Evolutionary conservation across 2,797 vertebrate genomes (phyloP), one percentile per base, ranked within the genome.

Genomic region (Adelosebastes latens): DNA sequence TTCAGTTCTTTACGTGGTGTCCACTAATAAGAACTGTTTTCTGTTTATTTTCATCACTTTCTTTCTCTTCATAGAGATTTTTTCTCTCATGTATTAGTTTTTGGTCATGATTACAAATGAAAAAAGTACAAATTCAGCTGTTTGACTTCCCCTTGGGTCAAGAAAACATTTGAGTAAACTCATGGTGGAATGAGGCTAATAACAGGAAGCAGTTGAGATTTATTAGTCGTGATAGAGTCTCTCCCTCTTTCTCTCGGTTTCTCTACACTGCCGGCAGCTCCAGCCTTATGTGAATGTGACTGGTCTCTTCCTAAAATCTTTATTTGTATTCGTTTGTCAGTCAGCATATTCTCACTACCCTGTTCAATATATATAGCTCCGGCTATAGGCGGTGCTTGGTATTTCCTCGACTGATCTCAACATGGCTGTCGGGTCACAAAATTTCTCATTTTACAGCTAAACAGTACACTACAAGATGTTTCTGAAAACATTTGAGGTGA

Each of bases 131-230:
- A 66, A n/a, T 8, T 72, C 12, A 31, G 18, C 34, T 58, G 25
- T 24, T 27, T 62, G 27, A 60, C 55, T 65, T 53, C 59, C 58
- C 29, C 11, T 5, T 10, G 7, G 6, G 55, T 58, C 14, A 72
- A 71, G 20, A 82, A 29, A 75, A 60, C 5, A 72, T 65, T 24
- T 58, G 7, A 12, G 52, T 61, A 31, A 81, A 62, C 20, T 24
- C n/a, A 42, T 31, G 14, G 29, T 78, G 53, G 29, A 80, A 80
- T 66, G 52, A 55, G 8, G 8, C 27, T 56, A 74, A 78, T 61
- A 53, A 72, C 74, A 32, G 72, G 32, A 81, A 85, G 34, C 31
- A 64, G 12, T 56, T 76, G 10, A 81, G 64, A 53, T 73, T n/a
- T 27, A 61, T 56, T 55, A 16, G 29, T 67, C 53, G 36, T 66